Percentiles rank a stretch among this genome's conserved stretches.
phyloP scores from a whole-genome alignment of 1,140 invertebrate genomes.

The Calosoma granatense region DNA sequence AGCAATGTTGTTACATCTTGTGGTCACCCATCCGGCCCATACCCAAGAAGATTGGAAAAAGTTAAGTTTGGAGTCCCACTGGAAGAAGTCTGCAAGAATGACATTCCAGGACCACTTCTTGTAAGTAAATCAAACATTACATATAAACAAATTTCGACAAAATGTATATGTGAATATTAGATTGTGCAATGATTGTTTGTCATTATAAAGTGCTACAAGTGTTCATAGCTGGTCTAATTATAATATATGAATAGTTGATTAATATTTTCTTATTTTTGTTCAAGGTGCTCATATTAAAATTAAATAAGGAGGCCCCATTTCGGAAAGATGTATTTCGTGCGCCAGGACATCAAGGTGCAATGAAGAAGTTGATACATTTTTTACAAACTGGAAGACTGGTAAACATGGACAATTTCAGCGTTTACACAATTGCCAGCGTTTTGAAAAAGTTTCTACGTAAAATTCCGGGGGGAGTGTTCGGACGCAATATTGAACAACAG shows the following conservation, averaged over 20 bases:
- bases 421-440: slow-evolving; percentile 97
- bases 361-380: slow-evolving; percentile 94
- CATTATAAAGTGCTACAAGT: slow-evolving; percentile 10
- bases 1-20: slow-evolving; percentile 84
- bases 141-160: no score
- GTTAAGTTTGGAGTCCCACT: slow-evolving; percentile 86
- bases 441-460: slow-evolving; percentile 97
- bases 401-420: slow-evolving; percentile 96
- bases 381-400: slow-evolving; percentile 88
- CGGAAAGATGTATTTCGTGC: slow-evolving; percentile 90
- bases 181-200: no score
- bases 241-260: slow-evolving; percentile 1
- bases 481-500: slow-evolving; percentile 77
- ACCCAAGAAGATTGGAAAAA: slow-evolving; percentile 76
- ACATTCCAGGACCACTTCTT: slow-evolving; percentile 81
- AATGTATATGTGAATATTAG: no score
- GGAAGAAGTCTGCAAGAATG: slow-evolving; percentile 85
- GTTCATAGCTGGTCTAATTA: slow-evolving; percentile 2
- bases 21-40: slow-evolving; percentile 63
- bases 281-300: slow-evolving; percentile 80
- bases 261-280: no score
- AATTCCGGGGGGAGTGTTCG: slow-evolving; percentile 93
- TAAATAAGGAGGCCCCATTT: slow-evolving; percentile 88
- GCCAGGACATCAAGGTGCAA: slow-evolving; percentile 87
- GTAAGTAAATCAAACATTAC: no score